Base-by-base conservation (phyloP, 2,797 vertebrate species). In the Phoeniculus purpureus region DNA sequence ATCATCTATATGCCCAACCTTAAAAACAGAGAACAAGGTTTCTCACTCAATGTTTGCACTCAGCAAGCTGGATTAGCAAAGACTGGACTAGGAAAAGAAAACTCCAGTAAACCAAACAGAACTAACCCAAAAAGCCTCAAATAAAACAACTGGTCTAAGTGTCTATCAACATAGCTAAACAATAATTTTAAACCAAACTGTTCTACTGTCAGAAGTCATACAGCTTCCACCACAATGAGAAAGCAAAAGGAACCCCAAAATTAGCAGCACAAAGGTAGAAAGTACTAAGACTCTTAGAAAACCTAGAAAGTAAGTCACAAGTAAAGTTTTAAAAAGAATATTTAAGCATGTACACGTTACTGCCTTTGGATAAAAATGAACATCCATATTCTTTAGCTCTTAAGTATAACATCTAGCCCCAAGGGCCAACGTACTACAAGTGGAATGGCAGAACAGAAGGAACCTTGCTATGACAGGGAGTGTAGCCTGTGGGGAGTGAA, bases 401-500 rank as follows among this genome's bases (percentile, higher is more conserved):
- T 21, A 67, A 73, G 25, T 2, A 50, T 8, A 87, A 20, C 10
- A 29, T 6, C 13, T 4, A 3, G 14, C 19, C 25, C 29, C 31
- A n/a, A 18, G 31, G 67, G 14, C 4, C 27, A 32, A 27, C 0
- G 0, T 15, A 10, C 17, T 20, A 48, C 32, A 45, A 55, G 29
- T 22, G 34, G 73, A 40, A 72, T 4, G 12, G 32, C 6, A 59
- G 56, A 62, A 51, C 12, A 25, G 32, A 76, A 59, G 50, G 34
- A 70, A 45, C 32, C 8, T 31, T 1, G 0, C 58, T 8, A 6
- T 10, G 40, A 45, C 26, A n/a, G 6, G 8, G 23, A 54, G 17
- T 2, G 13, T 8, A 52, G 70, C 26, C 54, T 55, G 21, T 1
- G 1, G 11, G 9, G 50, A 81, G 5, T 0, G 2, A 73, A 9